Evolutionary conservation across 2,888 invertebrate genomes (phyloP).

Genomic region (Pristionchus fissidentatus): DNA sequence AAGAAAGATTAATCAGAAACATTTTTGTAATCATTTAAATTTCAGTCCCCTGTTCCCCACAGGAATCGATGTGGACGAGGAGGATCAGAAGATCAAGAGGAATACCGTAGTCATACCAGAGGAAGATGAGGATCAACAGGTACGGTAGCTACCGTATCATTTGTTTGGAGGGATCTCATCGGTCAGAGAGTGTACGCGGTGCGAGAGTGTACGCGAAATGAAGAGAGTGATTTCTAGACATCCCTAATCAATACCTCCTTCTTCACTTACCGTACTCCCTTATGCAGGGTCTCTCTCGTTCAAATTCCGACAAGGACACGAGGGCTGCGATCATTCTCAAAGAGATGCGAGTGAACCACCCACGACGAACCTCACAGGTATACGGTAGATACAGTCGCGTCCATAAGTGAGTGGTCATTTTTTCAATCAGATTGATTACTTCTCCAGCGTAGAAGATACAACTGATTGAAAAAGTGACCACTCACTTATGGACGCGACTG

Average conservation of each 20-base stretch:
- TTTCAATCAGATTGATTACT: no score
- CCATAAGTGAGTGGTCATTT: no score
- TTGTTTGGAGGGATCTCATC: no score
- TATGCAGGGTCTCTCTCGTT: constrained; percentile 35
- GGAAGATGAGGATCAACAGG: constrained; percentile 22
- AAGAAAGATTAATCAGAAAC: no score
- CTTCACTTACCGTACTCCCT: constrained; percentile 24
- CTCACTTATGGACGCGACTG: not conserved
- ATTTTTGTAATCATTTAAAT: no score
- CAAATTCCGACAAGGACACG: constrained; percentile 48
- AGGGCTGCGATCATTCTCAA: constrained; percentile 60
- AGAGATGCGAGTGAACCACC: constrained; percentile 57
- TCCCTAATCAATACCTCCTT: no score
- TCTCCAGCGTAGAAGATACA: no score
- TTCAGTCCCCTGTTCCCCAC: not conserved
- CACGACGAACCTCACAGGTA: constrained; percentile 36
- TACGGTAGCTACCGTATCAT: not conserved
- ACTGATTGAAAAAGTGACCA: not conserved
- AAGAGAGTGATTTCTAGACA: no score
- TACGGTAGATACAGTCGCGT: constrained; percentile 14
- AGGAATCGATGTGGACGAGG: not conserved
- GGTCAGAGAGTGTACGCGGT: no score
- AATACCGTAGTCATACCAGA: constrained; percentile 29
- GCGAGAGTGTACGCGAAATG: no score
- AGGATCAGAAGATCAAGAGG: not conserved